Evolutionary conservation across 2,888 invertebrate genomes (phyloP), one percentile per base, ranked within the genome.

Genomic region (Anoplius nigerrimus): DNA sequence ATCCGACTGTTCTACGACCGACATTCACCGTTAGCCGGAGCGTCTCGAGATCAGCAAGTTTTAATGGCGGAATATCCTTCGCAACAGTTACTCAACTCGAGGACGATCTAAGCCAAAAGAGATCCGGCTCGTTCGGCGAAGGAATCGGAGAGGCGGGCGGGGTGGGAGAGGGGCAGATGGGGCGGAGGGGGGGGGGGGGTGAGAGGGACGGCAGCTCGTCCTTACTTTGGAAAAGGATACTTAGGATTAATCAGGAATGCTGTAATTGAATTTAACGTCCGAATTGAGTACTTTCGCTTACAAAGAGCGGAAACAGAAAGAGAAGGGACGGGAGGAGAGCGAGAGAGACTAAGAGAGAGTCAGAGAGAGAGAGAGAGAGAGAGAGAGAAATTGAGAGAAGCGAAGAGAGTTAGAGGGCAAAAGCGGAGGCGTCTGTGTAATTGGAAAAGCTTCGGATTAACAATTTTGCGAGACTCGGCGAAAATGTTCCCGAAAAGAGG

Each of bases 281-380:
- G 84, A 87, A 88, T 87, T 84, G 84, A 86, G 84, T 82, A 84
- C 88, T 88, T 87, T 87, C 84, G 87, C 86, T 88, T 88, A 87
- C 87, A 88, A 88, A 88, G 87, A 84, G 79, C 78, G 69, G 65
- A 76, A 74, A 75, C 78, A 70, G 72, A 71, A 34, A 34, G 34
- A 34, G 34, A 34, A 34, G 34, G 75, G 57, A 55, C 24, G 69
- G 53, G 65, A 69, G 60, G 11, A 13, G 75, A 56, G 54, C 24
- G 69, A 53, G 65, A 69, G 60, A 54, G 4, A 34, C 1, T 1
- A 11, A 6, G 11, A 34, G 67, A 66, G 71, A 72, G 66, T 63
- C 69, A 66, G 57, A 66, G 43, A 8, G 54, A 34, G 65, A 59
- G 68, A 54, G 16, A 18, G 48, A 20, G 16, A 46, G 52, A 15